Percentiles rank a stretch among this genome's conserved stretches.
Evolutionary conservation across 92 coral and sea anemone genomes (phyloP).

Genomic region (Metridium senile): DNA sequence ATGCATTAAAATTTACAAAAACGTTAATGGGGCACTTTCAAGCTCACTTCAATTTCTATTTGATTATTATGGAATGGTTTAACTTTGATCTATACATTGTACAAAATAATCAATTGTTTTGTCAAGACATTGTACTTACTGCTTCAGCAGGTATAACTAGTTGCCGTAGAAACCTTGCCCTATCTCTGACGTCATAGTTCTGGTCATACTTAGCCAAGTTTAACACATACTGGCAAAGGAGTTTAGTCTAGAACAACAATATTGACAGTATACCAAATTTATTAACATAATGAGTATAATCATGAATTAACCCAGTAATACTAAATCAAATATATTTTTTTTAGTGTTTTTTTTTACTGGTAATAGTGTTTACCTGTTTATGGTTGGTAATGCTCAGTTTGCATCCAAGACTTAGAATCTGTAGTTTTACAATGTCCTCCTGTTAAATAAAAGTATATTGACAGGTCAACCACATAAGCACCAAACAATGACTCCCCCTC

Average conservation of each 20-base stretch:
- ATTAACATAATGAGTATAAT: background rate
- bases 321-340: no score
- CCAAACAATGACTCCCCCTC: background rate
- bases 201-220: slow-evolving; percentile 97
- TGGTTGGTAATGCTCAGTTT: slow-evolving; percentile 88
- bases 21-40: no score
- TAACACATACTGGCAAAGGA: slow-evolving; percentile 88
- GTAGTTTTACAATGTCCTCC: slow-evolving; percentile 99
- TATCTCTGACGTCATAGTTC: slow-evolving; percentile 92
- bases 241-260: slow-evolving; percentile 66
- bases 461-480: background rate
- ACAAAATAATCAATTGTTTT: no score
- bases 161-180: slow-evolving; percentile 92
- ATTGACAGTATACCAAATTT: background rate
- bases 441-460: slow-evolving; percentile 27
- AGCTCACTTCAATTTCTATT: no score
- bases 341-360: background rate
- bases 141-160: slow-evolving; percentile 83
- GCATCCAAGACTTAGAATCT: slow-evolving; percentile 84
- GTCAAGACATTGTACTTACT: slow-evolving; percentile 37
- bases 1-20: no score
- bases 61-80: no score
- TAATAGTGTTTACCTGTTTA: slow-evolving; percentile 91
- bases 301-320: no score
- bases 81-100: no score